phyloP scores from a whole-genome alignment of 2,113 vertebrate genomes.

The Peromyscus leucopus region DNA sequence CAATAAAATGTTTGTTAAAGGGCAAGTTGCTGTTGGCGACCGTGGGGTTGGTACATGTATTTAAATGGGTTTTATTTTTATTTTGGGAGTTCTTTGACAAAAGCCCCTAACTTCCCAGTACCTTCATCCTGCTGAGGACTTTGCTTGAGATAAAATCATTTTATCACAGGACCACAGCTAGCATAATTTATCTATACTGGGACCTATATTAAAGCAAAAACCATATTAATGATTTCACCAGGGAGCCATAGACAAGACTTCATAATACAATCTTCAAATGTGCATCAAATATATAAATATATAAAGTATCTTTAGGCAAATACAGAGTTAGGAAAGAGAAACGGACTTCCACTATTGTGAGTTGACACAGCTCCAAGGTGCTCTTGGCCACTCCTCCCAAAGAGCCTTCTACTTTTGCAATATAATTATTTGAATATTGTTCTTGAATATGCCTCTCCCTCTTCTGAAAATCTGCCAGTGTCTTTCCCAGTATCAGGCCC shows the following conservation, averaged over 20 bases:
- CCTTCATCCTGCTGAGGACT: neutral
- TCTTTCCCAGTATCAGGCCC: no score
- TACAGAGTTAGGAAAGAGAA: neutral
- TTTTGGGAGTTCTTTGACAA: neutral
- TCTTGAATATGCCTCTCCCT: neutral
- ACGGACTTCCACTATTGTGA: neutral
- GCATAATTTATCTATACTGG: neutral
- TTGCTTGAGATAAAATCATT: neutral
- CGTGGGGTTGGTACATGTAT: neutral
- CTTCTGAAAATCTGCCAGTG: neutral
- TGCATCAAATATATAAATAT: neutral
- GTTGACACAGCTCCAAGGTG: neutral
- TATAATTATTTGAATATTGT: neutral
- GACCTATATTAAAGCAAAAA: neutral
- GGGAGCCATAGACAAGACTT: neutral
- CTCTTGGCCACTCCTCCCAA: neutral
- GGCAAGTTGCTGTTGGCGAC: neutral
- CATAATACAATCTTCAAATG: neutral
- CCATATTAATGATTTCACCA: neutral
- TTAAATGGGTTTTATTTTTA: neutral
- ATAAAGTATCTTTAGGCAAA: neutral
- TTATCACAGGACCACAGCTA: neutral
- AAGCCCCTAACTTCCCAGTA: neutral
- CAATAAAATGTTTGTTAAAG: neutral
- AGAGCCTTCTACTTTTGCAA: neutral